Conservation (phyloP, 2,888 invertebrate species). For the Apamea epomidion region DNA sequence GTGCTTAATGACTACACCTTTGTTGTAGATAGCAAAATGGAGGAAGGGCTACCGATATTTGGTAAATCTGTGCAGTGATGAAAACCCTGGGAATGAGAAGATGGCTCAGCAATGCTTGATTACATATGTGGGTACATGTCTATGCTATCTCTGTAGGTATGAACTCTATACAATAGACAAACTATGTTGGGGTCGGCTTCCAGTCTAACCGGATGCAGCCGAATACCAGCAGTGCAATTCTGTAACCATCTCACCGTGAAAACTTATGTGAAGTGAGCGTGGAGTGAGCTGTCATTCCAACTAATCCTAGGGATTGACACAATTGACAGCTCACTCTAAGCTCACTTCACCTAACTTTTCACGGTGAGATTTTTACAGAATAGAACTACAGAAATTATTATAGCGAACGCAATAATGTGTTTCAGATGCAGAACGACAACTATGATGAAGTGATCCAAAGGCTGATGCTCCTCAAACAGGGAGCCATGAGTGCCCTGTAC, state of each 20-base stretch:
- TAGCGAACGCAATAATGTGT: constrained; percentile 25
- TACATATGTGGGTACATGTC: constrained; percentile 73
- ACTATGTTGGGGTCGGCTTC: too few relatives aligned
- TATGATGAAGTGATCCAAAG: constrained; percentile 76
- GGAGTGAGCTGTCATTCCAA: too few relatives aligned
- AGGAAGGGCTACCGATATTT: constrained; percentile 79
- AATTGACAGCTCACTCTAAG: too few relatives aligned
- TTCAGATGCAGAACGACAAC: constrained; percentile 80
- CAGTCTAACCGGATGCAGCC: too few relatives aligned
- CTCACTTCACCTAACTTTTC: too few relatives aligned
- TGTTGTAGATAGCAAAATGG: constrained; percentile 79
- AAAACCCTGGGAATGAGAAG: constrained; percentile 68
- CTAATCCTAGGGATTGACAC: too few relatives aligned
- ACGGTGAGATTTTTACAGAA: too few relatives aligned
- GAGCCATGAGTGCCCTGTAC: constrained; percentile 71
- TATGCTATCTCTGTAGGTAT: background rate
- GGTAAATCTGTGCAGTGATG: constrained; percentile 70
- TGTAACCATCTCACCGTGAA: too few relatives aligned
- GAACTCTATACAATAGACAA: background rate
- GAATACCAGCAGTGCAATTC: too few relatives aligned
- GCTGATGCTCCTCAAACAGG: constrained; percentile 73
- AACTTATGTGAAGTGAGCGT: too few relatives aligned
- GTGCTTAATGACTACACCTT: background rate
- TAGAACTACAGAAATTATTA: too few relatives aligned
- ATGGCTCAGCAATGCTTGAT: constrained; percentile 72